A percentile compares a stretch with the other conserved stretches of the same genome.
Evolutionary conservation across 2,113 vertebrate species (phyloP).

Genomic region (Arothron firmamentum): DNA sequence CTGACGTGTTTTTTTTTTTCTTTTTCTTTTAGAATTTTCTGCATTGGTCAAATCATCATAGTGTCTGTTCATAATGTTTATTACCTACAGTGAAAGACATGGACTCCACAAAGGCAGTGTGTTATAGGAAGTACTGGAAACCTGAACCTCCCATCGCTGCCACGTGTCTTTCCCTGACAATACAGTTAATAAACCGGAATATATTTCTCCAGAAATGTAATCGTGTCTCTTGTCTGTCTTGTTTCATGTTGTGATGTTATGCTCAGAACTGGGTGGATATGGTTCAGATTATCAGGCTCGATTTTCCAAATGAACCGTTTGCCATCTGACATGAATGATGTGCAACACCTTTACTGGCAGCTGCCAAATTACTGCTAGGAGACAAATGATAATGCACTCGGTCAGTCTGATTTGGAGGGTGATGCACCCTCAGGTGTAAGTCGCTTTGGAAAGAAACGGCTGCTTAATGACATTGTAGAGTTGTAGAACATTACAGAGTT

Average conservation of each 20-base stretch:
- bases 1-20: not conserved
- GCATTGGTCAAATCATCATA: constrained; percentile 65
- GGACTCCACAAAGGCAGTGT: constrained; percentile 1
- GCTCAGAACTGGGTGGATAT: no score
- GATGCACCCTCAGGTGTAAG: no score
- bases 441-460: no score
- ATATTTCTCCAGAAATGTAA: not conserved
- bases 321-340: no score
- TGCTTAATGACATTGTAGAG: no score
- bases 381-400: no score
- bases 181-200: constrained; percentile 26
- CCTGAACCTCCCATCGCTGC: constrained; percentile 1
- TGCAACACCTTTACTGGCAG: no score
- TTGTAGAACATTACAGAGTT: no score
- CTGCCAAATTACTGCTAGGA: no score
- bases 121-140: not conserved
- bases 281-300: no score
- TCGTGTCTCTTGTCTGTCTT: not conserved
- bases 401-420: no score
- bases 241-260: not conserved
- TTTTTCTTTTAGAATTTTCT: constrained; percentile 63
- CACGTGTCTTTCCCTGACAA: constrained; percentile 28
- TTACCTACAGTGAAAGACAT: constrained; percentile 6
- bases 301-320: no score
- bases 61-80: constrained; percentile 4